These are phyloP conservation scores for Alca torda DNA, from an alignment of 2,797 vertebrate genomes.

Conservation along the genomic window DNA sequence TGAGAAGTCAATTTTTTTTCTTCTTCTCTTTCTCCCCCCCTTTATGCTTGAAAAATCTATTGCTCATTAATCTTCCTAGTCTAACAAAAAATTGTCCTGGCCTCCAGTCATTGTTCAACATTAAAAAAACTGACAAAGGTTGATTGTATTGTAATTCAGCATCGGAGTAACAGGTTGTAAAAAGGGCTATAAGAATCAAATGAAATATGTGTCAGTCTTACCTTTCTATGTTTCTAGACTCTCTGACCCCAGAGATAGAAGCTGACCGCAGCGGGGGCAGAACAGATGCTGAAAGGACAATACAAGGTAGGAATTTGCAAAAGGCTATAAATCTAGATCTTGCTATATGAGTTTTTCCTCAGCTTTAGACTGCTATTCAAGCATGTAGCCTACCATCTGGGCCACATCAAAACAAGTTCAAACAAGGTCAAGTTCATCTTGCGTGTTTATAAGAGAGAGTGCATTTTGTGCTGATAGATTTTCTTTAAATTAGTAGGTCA, in stretches of 20 bases:
- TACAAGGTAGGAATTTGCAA: conserved; percentile 99
- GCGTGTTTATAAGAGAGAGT: conserved; percentile 80
- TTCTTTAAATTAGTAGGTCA: conserved; percentile 82
- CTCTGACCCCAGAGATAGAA: conserved; percentile 99
- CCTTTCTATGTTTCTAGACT: conserved; percentile 93
- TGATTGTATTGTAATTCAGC: conserved; percentile 76
- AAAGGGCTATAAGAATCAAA: conserved; percentile 72
- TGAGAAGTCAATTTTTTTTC: conserved; percentile 36
- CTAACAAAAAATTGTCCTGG: conserved; percentile 60
- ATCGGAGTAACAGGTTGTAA: conserved; percentile 75
- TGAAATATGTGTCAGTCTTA: conserved; percentile 90
- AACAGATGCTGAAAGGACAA: conserved; percentile 99
- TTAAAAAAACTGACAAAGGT: conserved; percentile 74
- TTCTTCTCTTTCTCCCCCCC: neutral
- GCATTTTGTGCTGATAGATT: conserved; percentile 78
- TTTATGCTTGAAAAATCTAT: conserved; percentile 43
- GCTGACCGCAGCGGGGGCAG: conserved; percentile 98
- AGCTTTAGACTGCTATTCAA: conserved; percentile 94
- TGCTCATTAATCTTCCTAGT: conserved; percentile 65
- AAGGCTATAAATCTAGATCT: conserved; percentile 97
- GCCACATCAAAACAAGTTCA: conserved; percentile 91
- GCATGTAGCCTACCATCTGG: conserved; percentile 98
- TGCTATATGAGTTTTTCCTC: conserved; percentile 91
- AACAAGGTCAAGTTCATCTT: conserved; percentile 94
- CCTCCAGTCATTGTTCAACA: conserved; percentile 71